Percentiles rank a stretch among this genome's conserved stretches.
phyloP scores from a whole-genome alignment of 2,113 vertebrate genomes.

The Colossoma macropomum region DNA sequence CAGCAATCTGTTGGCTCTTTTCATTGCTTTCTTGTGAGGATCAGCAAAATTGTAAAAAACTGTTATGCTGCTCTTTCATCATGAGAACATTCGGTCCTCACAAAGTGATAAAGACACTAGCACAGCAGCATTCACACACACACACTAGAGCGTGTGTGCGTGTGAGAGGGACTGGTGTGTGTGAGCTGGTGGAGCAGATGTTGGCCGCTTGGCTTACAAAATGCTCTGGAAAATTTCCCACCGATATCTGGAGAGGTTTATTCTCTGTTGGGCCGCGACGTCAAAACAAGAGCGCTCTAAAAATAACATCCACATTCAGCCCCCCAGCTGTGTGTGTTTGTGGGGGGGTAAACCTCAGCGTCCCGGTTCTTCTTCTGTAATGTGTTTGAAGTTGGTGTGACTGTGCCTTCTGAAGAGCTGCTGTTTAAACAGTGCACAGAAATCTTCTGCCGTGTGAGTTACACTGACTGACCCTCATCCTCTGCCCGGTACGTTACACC shows the following conservation, averaged over 20 bases:
- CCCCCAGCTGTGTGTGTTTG: background rate
- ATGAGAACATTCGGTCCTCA: too few relatives aligned
- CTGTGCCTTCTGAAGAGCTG: background rate
- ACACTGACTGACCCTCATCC: too few relatives aligned
- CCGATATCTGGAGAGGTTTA: constrained; percentile 69
- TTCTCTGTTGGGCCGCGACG: constrained; percentile 62
- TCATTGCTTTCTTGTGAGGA: too few relatives aligned
- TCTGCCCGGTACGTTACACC: too few relatives aligned
- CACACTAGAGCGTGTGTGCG: constrained; percentile 45
- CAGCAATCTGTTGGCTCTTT: too few relatives aligned
- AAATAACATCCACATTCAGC: constrained; percentile 63
- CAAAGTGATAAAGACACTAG: too few relatives aligned
- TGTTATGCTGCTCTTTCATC: too few relatives aligned
- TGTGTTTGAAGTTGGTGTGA: constrained; percentile 11
- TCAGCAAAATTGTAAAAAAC: too few relatives aligned
- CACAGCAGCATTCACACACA: background rate
- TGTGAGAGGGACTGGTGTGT: constrained; percentile 59
- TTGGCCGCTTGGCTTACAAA: constrained; percentile 68
- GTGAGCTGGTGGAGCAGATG: constrained; percentile 70
- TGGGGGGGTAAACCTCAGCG: background rate
- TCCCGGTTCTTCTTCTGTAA: constrained; percentile 2
- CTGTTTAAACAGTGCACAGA: background rate
- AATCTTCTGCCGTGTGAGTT: too few relatives aligned
- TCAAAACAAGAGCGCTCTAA: constrained; percentile 72
- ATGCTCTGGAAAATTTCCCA: constrained; percentile 75